phyloP scores from a whole-genome alignment of 2,888 invertebrate species.

The Steromphala cineraria region DNA sequence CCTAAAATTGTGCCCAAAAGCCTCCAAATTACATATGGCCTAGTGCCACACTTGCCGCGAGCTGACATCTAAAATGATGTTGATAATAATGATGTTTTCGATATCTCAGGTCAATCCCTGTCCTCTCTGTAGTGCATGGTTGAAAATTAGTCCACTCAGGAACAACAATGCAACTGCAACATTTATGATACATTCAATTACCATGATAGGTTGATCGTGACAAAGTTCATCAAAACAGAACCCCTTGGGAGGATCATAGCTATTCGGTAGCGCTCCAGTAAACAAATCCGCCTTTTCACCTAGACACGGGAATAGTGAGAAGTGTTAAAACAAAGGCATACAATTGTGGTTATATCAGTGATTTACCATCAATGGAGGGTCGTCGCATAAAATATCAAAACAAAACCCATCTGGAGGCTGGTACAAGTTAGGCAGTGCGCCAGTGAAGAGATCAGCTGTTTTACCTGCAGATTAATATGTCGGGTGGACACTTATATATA shows the following conservation, averaged over 20 bases:
- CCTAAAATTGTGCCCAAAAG: too few species aligned
- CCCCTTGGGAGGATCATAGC: slow-evolving; percentile 82
- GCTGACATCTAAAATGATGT: too few species aligned
- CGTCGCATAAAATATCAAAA: slow-evolving; percentile 88
- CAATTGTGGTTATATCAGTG: too few species aligned
- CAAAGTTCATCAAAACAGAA: slow-evolving; percentile 96
- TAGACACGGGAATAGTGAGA: slow-evolving; percentile 32
- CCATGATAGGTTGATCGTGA: slow-evolving; percentile 83
- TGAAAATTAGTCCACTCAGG: too few species aligned
- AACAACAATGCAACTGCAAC: too few species aligned
- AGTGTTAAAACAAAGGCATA: neutral
- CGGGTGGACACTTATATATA: too few species aligned
- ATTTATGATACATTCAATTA: slow-evolving; percentile 34
- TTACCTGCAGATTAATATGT: slow-evolving; percentile 49
- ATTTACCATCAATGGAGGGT: slow-evolving; percentile 83
- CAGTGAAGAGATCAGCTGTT: slow-evolving; percentile 83
- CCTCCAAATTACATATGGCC: too few species aligned
- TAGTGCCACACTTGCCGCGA: too few species aligned
- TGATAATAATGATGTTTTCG: too few species aligned
- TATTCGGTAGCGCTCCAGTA: slow-evolving; percentile 83
- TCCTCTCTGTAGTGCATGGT: too few species aligned
- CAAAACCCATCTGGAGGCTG: slow-evolving; percentile 90
- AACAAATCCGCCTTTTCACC: slow-evolving; percentile 80
- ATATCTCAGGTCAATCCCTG: too few species aligned
- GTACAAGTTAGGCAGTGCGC: slow-evolving; percentile 79